These are phyloP conservation scores for Aphelenchoides avenae DNA, from an alignment of 1,140 invertebrate genomes.

Conservation along the genomic window DNA sequence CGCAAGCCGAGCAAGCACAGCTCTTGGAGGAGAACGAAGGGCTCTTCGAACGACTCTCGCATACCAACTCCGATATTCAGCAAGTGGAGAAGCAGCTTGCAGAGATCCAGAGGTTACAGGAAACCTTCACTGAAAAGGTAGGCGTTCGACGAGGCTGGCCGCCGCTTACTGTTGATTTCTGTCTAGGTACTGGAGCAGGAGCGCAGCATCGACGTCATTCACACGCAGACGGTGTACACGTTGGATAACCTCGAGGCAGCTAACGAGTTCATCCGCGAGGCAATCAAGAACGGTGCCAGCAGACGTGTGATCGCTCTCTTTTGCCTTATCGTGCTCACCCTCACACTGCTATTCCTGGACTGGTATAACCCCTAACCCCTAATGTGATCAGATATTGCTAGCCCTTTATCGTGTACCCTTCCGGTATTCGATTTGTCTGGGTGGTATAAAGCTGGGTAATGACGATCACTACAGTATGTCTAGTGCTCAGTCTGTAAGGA, in stretches of 20 bases:
- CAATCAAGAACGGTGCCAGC: constrained; percentile 90
- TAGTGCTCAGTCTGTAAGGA: too few relatives aligned
- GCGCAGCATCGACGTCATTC: constrained; percentile 81
- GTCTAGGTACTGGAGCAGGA: constrained; percentile 65
- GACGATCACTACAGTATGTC: too few relatives aligned
- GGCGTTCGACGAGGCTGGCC: constrained; percentile 19
- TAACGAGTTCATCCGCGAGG: constrained; percentile 82
- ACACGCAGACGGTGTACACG: constrained; percentile 77
- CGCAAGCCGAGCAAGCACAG: constrained; percentile 41
- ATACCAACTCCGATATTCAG: constrained; percentile 43
- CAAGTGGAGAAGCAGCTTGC: constrained; percentile 77
- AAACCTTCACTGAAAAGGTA: constrained; percentile 93
- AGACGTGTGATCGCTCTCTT: constrained; percentile 88
- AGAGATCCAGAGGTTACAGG: constrained; percentile 89
- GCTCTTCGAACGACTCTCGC: constrained; percentile 40
- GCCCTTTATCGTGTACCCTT: too few relatives aligned
- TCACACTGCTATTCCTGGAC: constrained; percentile 88
- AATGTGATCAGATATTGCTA: background rate
- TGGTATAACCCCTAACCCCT: constrained; percentile 87
- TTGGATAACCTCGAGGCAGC: constrained; percentile 92
- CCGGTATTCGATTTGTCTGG: too few relatives aligned
- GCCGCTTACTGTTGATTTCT: background rate
- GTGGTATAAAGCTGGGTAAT: too few relatives aligned
- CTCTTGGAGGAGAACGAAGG: constrained; percentile 42
- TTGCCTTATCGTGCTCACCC: constrained; percentile 89